Base-by-base conservation (phyloP, 2,888 invertebrate species). In the Drosophila melanosoma region DNA sequence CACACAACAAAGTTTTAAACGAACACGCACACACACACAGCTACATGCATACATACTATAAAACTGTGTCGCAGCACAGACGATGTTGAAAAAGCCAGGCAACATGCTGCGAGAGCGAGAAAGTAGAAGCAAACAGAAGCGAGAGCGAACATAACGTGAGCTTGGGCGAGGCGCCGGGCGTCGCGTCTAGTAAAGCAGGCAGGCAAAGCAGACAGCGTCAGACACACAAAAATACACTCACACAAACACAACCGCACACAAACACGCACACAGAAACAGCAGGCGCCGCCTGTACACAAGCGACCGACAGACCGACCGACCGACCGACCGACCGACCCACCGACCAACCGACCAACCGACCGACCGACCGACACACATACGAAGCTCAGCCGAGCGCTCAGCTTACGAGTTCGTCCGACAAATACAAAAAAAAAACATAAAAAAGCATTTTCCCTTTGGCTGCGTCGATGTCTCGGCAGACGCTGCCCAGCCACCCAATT, bases 401-500 rank as follows among this genome's bases (percentile, higher is more conserved):
- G 66, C 69, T 74, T 56, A 64, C 77, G 52, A 68, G 38, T 69
- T 15, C 61, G 58, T 63, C 64, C 81, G 65, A 78, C 82, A 78
- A 84, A 60, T 38, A 54, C 35, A 26, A 29, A 40, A 59, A 48
- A 40, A 52, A 36, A 67, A 61, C 11, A 33, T n/a, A 61, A 54
- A 54, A 48, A 85, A 88, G 75, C 86, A 88, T 88, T 90, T 90
- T 85, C 80, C 86, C 87, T 73, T 73, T 83, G 69, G 65, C 72
- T 68, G 62, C 74, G 74, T 58, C 81, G 72, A 61, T 74, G 77
- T 81, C 80, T 79, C 90, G 76, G 75, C 90, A 86, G 90, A 79
- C 90, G 76, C 76, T 87, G 83, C 86, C 89, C 88, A 90, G 86
- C 86, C 88, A 85, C 83, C 86, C 81, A 88, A 86, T 85, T 85